Evolutionary conservation across 1,140 invertebrate genomes (phyloP), one percentile per base, ranked within the genome.

Genomic region (Lordiphosa collinella): DNA sequence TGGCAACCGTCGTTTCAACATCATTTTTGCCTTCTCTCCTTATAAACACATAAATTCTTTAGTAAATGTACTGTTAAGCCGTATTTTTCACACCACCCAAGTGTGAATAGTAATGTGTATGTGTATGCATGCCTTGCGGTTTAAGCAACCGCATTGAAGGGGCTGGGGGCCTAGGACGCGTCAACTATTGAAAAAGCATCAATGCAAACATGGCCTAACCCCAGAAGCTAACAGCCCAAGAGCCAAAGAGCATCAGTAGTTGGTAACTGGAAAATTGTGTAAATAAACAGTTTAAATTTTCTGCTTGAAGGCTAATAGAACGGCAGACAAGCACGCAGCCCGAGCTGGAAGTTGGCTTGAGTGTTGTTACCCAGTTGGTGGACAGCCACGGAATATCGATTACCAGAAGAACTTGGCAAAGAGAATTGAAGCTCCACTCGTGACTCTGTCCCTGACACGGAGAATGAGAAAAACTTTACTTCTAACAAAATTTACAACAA

Each of bases 271-370:
- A 59, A 84, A 84, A 63, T 52, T 65, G 68, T 73, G 60, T 53
- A 73, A 78, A 78, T 84, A 84, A 84, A 73, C 69, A 51, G 61
- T 73, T 84, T 84, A 71, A 69, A 84, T 85, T 78, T 76, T 71
- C 73, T 56, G 53, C 53, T 41, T 46, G 55, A 65, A 56, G 61
- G 60, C 78, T 65, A 84, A 85, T 84, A 84, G 65, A 84, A 84
- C 48, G 67, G 51, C 73, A 29, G 44, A 36, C 49, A 62, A 59
- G 65, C 78, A 78, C 55, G 72, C 67, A 76, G 62, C 51, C 36
- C 43, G 44, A 48, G 40, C 48, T 4, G 4, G 18, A 4, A 22
- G 18, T 22, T 22, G 18, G 18, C 18, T 22, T 5, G 18, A 22
- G 18, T 22, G 18, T 22, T 41, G 62, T 29, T 48, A 35, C 61